phyloP scores from a whole-genome alignment of 2,797 vertebrate genomes.

The Odontamblyopus lacepedii region DNA sequence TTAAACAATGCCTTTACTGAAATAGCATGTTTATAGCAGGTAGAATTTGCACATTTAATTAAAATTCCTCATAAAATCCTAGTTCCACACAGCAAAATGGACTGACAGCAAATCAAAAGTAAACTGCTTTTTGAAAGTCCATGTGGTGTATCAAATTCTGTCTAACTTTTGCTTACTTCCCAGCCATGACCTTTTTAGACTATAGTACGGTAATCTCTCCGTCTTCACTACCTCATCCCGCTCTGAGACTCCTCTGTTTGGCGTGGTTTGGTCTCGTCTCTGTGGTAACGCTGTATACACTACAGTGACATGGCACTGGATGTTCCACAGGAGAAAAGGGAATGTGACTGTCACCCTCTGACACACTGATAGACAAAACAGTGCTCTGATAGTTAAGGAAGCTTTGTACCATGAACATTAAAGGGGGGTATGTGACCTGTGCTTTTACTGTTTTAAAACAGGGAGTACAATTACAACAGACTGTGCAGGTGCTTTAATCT shows the following conservation, averaged over 20 bases:
- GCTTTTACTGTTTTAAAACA: neutral
- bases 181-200: neutral
- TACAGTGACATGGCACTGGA: slow-evolving; percentile 57
- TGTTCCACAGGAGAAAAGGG: slow-evolving; percentile 58
- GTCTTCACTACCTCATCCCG: slow-evolving; percentile 14
- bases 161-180: slow-evolving; percentile 26
- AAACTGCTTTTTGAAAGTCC: neutral
- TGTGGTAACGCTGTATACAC: slow-evolving; percentile 39
- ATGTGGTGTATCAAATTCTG: slow-evolving; percentile 1
- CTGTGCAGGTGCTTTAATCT: neutral
- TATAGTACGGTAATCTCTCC: neutral
- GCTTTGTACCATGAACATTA: slow-evolving; percentile 11
- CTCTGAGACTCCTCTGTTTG: slow-evolving; percentile 42
- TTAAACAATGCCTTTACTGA: neutral
- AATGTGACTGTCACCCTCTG: slow-evolving; percentile 53
- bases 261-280: slow-evolving; percentile 48
- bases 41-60: too few species aligned
- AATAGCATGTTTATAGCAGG: too few species aligned
- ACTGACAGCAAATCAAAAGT: neutral
- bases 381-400: slow-evolving; percentile 49
- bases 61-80: too few species aligned
- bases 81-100: too few species aligned
- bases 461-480: neutral
- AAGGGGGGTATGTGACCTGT: neutral
- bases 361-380: slow-evolving; percentile 47